phyloP scores from a whole-genome alignment of 30 jellyfish, hydroid and myxozoan genomes.

The Turritopsis dohrnii region DNA sequence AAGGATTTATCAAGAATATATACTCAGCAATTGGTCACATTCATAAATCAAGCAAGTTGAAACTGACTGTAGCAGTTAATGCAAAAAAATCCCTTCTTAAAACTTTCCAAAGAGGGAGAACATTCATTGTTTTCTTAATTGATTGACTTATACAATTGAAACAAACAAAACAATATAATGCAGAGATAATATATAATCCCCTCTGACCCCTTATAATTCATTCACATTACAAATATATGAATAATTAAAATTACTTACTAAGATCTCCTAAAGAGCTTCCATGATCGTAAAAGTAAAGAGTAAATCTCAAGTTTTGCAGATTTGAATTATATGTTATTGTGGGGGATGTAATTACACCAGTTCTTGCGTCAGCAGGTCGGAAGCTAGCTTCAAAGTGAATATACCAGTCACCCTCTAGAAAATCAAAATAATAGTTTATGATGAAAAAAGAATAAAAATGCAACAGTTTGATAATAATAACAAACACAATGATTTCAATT shows the following conservation, averaged over 20 bases:
- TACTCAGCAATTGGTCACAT: no score
- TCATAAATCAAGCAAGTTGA: no score
- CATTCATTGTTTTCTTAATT: no score
- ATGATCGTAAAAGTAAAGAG: neutral
- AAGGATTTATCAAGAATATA: neutral
- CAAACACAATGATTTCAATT: no score
- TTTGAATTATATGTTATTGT: neutral
- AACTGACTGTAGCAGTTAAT: no score
- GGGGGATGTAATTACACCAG: neutral
- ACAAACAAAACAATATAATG: neutral
- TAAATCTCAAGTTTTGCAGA: neutral
- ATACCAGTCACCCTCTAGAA: neutral
- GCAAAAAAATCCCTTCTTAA: no score
- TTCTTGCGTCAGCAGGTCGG: neutral
- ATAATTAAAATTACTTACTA: neutral
- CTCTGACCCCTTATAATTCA: no score
- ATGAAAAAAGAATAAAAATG: neutral
- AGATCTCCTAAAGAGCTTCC: neutral
- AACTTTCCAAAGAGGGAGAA: no score
- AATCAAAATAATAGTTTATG: neutral
- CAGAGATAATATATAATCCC: neutral
- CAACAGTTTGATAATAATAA: no score
- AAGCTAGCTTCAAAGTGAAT: conserved; percentile 1
- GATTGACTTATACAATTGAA: no score
- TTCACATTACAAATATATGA: no score